phyloP scores from a whole-genome alignment of 2,113 vertebrate species.

The Antigone vipio region DNA sequence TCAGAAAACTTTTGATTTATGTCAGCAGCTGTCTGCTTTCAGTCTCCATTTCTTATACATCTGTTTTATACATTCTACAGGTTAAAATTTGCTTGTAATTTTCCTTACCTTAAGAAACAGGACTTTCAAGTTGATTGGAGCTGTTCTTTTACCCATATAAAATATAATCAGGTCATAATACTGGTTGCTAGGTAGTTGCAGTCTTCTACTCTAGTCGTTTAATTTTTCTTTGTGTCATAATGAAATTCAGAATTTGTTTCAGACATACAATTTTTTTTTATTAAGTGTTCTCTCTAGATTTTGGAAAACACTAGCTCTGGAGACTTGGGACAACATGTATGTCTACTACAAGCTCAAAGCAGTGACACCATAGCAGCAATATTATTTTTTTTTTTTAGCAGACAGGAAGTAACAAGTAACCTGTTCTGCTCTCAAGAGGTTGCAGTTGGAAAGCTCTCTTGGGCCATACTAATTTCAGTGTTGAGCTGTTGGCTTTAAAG shows the following conservation, averaged over 20 bases:
- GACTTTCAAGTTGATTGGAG: background rate
- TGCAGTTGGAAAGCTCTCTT: background rate
- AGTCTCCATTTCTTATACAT: background rate
- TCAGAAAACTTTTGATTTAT: background rate
- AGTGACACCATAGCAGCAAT: background rate
- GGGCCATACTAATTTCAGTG: background rate
- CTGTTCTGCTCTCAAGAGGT: background rate
- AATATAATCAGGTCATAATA: background rate
- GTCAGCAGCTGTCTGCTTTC: background rate
- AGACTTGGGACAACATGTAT: background rate
- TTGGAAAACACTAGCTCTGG: background rate
- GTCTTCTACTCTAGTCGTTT: background rate
- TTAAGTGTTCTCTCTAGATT: background rate
- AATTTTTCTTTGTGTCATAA: background rate
- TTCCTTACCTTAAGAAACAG: background rate
- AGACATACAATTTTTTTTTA: background rate
- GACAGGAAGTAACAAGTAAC: background rate
- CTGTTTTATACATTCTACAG: background rate
- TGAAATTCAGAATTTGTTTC: background rate
- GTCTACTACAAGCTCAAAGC: background rate
- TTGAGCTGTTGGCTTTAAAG: background rate
- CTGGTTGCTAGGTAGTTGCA: background rate
- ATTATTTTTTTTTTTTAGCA: background rate
- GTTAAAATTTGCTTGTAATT: background rate
- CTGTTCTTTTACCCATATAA: background rate